Conservation (phyloP, 2,888 invertebrate genomes). For the Xylota segnis region DNA sequence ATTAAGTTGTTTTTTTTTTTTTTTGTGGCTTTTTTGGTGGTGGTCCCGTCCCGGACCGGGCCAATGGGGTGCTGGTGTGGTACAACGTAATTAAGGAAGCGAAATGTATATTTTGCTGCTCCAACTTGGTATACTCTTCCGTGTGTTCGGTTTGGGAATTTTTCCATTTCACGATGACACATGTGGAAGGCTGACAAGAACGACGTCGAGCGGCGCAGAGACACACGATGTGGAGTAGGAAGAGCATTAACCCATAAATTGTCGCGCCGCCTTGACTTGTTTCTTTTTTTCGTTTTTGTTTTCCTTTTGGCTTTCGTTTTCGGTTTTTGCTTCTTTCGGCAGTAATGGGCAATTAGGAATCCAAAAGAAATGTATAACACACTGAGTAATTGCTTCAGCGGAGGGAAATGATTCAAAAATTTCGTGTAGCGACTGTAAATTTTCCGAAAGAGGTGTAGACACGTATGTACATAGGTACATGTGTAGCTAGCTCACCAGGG, state of each 20-base stretch:
- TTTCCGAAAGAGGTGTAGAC: neutral
- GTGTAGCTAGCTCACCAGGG: neutral
- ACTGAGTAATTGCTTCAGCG: conserved; percentile 48
- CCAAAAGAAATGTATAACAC: conserved; percentile 33
- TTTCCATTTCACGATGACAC: conserved; percentile 64
- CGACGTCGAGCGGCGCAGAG: conserved; percentile 31
- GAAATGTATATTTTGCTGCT: conserved; percentile 56
- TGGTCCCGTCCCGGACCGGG: conserved; percentile 33
- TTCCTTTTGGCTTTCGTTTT: neutral
- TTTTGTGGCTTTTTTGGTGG: conserved; percentile 20
- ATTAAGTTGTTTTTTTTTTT: conserved; percentile 32
- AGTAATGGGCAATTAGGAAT: conserved; percentile 61
- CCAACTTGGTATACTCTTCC: conserved; percentile 46
- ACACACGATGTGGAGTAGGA: conserved; percentile 20
- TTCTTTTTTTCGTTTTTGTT: too few relatives aligned
- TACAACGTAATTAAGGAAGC: conserved; percentile 64
- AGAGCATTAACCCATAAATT: conserved; percentile 69
- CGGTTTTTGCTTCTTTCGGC: conserved; percentile 31
- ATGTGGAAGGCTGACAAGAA: conserved; percentile 51
- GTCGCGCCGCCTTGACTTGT: conserved; percentile 39
- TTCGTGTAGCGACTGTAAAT: neutral
- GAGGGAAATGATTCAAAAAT: conserved; percentile 31
- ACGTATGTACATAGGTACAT: neutral
- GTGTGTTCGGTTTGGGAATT: conserved; percentile 34
- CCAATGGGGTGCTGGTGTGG: conserved; percentile 18